Percentiles rank a stretch among this genome's conserved stretches.
Evolutionary conservation across 2,797 vertebrate genomes (phyloP).

Genomic region (Heterohyrax brucei): DNA sequence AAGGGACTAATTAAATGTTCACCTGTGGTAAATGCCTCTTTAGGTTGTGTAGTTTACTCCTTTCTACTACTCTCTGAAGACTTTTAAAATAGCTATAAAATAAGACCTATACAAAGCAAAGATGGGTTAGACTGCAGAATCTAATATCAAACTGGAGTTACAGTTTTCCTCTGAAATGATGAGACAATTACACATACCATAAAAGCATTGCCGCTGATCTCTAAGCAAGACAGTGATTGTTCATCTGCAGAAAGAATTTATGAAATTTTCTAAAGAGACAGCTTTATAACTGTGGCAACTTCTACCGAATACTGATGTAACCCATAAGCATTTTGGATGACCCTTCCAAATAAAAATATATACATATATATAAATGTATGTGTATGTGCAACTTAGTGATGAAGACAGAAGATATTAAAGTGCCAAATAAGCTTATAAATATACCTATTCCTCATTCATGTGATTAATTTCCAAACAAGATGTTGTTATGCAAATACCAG

Average conservation of each 20-base stretch:
- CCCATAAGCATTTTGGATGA: neutral
- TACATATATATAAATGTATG: no score
- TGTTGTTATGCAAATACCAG: no score
- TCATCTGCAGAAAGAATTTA: neutral
- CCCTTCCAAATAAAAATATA: neutral
- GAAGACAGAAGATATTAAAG: neutral
- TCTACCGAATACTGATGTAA: neutral
- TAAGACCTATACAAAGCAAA: neutral
- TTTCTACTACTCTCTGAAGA: slow-evolving; percentile 37
- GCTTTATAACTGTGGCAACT: neutral
- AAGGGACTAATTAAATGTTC: slow-evolving; percentile 59
- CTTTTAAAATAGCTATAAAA: slow-evolving; percentile 46
- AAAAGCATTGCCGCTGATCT: neutral
- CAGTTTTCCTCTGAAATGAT: slow-evolving; percentile 3
- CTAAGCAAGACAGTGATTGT: neutral
- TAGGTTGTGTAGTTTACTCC: neutral
- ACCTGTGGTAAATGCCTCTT: slow-evolving; percentile 60
- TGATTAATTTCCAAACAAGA: no score
- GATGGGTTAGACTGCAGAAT: neutral
- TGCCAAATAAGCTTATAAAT: neutral
- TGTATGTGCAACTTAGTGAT: neutral
- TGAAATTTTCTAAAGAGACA: slow-evolving; percentile 41
- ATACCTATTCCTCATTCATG: no score
- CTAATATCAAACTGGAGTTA: neutral
- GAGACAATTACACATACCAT: neutral